Evolutionary conservation across 2,797 vertebrate species (phyloP).

Genomic region (Chiroxiphia lanceolata): DNA sequence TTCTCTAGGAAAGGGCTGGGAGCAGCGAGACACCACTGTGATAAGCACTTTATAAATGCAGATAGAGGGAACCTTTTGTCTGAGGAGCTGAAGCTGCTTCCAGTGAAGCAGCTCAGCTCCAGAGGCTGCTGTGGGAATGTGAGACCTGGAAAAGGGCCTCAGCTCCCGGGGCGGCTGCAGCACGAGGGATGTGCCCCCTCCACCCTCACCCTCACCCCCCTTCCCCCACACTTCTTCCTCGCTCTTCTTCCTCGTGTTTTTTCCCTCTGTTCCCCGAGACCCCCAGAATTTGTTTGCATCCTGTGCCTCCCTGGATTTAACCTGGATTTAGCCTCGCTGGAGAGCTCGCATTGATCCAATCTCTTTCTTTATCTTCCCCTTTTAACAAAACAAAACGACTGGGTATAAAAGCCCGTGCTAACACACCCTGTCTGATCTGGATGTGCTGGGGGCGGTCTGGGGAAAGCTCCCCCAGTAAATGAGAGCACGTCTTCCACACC

Average conservation of each 20-base stretch:
- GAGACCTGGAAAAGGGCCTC: not conserved
- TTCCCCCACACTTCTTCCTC: not conserved
- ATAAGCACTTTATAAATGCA: slow-evolving; percentile 23
- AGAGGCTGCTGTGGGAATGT: not conserved
- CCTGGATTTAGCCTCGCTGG: not conserved
- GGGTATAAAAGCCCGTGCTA: not conserved
- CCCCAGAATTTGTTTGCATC: not conserved
- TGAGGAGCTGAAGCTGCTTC: not conserved
- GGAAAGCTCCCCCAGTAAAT: not conserved
- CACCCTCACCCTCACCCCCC: not conserved
- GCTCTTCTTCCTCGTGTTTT: not conserved
- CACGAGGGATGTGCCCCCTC: not conserved
- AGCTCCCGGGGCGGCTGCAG: not conserved
- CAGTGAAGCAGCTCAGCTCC: not conserved
- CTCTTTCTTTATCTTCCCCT: not conserved
- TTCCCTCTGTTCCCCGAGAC: not conserved
- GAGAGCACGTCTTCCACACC: not conserved
- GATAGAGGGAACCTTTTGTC: slow-evolving; percentile 15
- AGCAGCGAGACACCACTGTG: not conserved
- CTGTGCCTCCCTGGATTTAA: not conserved
- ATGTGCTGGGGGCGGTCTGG: fast-evolving
- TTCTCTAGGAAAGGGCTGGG: slow-evolving; percentile 45
- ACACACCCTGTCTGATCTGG: not conserved
- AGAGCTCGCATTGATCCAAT: not conserved
- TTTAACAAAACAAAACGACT: not conserved